Base-by-base conservation (phyloP, 2,797 vertebrate genomes). In the Nasua narica region DNA sequence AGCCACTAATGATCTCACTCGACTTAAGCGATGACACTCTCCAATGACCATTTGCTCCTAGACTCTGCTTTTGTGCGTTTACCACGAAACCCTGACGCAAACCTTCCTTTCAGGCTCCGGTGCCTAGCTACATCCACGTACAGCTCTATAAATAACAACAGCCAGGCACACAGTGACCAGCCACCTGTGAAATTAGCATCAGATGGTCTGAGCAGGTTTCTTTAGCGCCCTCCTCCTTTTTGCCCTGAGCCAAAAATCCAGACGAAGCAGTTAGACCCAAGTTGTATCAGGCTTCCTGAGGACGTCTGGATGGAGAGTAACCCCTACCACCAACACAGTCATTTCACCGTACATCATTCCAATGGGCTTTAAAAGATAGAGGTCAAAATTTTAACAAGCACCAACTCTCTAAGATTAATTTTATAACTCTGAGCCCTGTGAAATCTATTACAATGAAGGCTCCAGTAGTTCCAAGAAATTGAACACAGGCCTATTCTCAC, bases 371-470 rank as follows among this genome's bases (percentile, higher is more conserved):
- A 79, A 74, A 3, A 87, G 12, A 82, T 0, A 96, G 96, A 97
- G 87, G 86, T 97, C 96, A 97, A 97, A 97, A 96, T 98, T 98
- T 98, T 97, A 98, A 98, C 77, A 96, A 97, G 94, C 43, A 94
- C 86, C 85, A 97, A 94, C 86, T 83, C 95, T 77, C 58, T 96
- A 93, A 78, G 97, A 97, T 98, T 97, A 98, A 97, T 98, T 98
- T 98, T 97, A 95, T 97, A 98, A 95, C 94, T 98, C 97, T 98
- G 67, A 97, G 93, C 96, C 87, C 94, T 92, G 94, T 97, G 94
- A 98, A 97, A 97, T 97, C 96, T 95, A 96, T 86, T 94, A 95
- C 86, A 98, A 98, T 97, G 97, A 98, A 97, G 87, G 52, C 91
- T 97, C 93, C 96, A 95, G 58, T 94, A 97, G 98, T 98, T 97